Percentiles rank a stretch among this genome's conserved stretches.
phyloP scores from a whole-genome alignment of 2,113 vertebrate genomes.

The Ailurus styani region DNA sequence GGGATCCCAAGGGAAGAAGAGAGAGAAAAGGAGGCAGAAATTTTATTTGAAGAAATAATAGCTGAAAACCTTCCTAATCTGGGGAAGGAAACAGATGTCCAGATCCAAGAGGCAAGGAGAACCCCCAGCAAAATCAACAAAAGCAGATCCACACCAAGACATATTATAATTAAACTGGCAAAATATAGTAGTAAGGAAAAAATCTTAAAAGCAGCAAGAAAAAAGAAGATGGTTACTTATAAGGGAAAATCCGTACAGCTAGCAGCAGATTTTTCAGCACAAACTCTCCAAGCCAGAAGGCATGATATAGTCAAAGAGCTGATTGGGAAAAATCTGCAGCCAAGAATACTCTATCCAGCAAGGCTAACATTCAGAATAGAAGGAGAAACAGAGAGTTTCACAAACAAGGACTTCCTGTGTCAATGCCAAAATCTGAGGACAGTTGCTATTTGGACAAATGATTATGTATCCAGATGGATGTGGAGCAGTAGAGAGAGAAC shows the following conservation, averaged over 20 bases:
- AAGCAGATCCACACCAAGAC: background rate
- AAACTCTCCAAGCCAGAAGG: background rate
- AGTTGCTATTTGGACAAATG: background rate
- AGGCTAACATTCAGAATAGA: background rate
- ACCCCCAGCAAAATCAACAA: background rate
- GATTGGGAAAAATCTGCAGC: background rate
- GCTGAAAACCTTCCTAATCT: background rate
- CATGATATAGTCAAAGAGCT: background rate
- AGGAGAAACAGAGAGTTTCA: background rate
- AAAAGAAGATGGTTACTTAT: background rate
- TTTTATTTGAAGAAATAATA: background rate
- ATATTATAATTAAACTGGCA: background rate
- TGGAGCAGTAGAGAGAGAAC: background rate
- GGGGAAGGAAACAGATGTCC: background rate
- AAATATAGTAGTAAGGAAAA: background rate
- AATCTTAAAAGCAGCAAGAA: background rate
- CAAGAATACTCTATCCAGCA: background rate
- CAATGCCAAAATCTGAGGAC: background rate
- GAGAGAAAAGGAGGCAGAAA: background rate
- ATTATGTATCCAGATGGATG: background rate
- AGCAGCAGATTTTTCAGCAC: background rate
- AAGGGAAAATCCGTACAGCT: background rate
- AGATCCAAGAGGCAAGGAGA: background rate
- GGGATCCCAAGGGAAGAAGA: background rate
- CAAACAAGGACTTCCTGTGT: background rate